phyloP scores from a whole-genome alignment of 2,888 invertebrate species.

The Microdon myrmicae region DNA sequence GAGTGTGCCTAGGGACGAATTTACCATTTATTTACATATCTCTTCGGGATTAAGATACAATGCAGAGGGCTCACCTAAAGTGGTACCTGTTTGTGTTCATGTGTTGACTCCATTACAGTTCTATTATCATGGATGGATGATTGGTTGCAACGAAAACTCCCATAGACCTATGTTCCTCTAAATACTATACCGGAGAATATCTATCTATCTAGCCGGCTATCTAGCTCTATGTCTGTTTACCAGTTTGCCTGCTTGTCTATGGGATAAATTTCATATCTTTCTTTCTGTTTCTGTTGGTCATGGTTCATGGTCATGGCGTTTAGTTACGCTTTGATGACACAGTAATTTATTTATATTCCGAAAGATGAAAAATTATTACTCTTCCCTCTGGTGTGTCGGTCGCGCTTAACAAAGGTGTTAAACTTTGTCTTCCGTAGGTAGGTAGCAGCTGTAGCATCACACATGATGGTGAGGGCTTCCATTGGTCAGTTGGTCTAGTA shows the following conservation, averaged over 20 bases:
- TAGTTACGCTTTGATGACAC: conserved; percentile 67
- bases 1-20: conserved; percentile 2
- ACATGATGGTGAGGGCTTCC: no score
- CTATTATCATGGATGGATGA: conserved; percentile 45
- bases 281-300: no score
- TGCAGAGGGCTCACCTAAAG: conserved; percentile 10
- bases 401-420: conserved; percentile 48
- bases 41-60: conserved; percentile 6
- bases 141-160: conserved; percentile 48
- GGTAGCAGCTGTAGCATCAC: conserved; percentile 23
- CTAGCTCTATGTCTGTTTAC: conserved; percentile 7
- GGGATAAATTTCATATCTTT: conserved; percentile 44
- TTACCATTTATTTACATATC: conserved; percentile 17
- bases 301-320: conserved; percentile 57
- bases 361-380: conserved; percentile 51
- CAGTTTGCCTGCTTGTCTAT: conserved; percentile 18
- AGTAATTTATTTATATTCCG: conserved; percentile 56
- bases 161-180: conserved; percentile 3
- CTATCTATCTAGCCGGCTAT: neutral
- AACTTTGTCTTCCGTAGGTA: conserved; percentile 31
- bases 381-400: conserved; percentile 39
- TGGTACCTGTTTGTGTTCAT: conserved; percentile 40
- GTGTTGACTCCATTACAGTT: conserved; percentile 43
- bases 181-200: conserved; percentile 10
- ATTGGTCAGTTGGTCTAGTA: conserved; percentile 18